phyloP scores from a whole-genome alignment of 2,113 vertebrate genomes.

The Malurus elegans region DNA sequence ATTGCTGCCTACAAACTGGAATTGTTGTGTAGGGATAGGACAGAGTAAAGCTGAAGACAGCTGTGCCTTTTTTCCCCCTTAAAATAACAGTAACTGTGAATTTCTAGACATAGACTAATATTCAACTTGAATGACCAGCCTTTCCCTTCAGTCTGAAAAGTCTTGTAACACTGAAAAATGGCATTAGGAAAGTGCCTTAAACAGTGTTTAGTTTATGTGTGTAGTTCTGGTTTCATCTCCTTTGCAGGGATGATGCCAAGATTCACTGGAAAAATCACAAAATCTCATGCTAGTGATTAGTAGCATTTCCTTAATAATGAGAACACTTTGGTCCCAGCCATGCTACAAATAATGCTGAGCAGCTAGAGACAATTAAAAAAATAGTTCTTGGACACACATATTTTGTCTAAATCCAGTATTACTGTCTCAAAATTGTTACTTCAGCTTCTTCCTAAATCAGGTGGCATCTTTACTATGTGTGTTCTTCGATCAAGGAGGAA shows the following conservation, averaged over 20 bases:
- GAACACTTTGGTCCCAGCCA: neutral
- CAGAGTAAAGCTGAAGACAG: neutral
- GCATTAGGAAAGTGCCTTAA: neutral
- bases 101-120: neutral
- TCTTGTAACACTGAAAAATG: neutral
- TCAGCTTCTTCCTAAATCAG: neutral
- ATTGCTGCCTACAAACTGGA: neutral
- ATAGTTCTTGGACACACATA: neutral
- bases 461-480: neutral
- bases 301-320: neutral
- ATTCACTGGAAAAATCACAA: neutral
- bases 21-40: neutral
- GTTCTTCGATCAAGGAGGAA: neutral
- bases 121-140: neutral
- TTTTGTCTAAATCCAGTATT: neutral
- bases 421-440: neutral
- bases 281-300: neutral
- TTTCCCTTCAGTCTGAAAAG: neutral
- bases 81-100: neutral
- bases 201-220: neutral
- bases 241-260: neutral
- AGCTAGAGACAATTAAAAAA: neutral
- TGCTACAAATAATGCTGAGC: neutral
- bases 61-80: rapidly evolving
- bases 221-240: neutral